These are phyloP conservation scores for Campopleginae sp. DNA, from an alignment of 2,888 invertebrate species.

Conservation along the genomic window DNA sequence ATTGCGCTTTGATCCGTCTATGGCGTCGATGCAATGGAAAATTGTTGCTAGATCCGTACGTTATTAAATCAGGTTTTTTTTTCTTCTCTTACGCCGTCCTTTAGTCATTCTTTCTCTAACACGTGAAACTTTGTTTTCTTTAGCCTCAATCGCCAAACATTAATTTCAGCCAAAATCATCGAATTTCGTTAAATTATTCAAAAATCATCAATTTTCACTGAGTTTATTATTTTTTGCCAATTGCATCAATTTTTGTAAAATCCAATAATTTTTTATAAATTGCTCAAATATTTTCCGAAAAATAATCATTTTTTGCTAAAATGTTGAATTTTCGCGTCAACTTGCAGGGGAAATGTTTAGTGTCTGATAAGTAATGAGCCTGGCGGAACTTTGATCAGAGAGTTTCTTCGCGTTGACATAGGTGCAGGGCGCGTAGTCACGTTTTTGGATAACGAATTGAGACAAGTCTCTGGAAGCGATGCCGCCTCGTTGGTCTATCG, in stretches of 20 bases:
- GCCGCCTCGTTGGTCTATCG: conserved; percentile 62
- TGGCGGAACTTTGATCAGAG: background rate
- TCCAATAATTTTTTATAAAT: no score
- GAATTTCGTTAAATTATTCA: background rate
- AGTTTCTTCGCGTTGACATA: conserved; percentile 51
- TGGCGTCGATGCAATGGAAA: conserved; percentile 2
- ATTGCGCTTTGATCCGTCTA: conserved; percentile 8
- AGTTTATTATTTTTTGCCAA: no score
- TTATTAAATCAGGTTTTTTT: conserved; percentile 27
- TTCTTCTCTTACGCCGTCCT: background rate
- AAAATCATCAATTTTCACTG: no score
- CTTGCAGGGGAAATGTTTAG: background rate
- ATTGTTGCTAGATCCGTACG: conserved; percentile 39
- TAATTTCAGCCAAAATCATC: background rate
- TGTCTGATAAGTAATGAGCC: conserved; percentile 50
- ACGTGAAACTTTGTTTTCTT: background rate
- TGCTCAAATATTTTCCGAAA: no score
- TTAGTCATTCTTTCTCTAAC: conserved; percentile 11
- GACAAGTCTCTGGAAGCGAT: conserved; percentile 55
- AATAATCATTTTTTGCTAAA: no score
- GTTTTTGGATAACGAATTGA: conserved; percentile 58
- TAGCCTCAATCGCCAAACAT: no score
- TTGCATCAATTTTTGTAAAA: no score
- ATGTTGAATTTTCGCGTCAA: no score
- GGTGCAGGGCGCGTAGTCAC: conserved; percentile 56